Evolutionary conservation across 2,797 vertebrate genomes (phyloP), one percentile per base, ranked within the genome.

Genomic region (Yasuhikotakia modesta): DNA sequence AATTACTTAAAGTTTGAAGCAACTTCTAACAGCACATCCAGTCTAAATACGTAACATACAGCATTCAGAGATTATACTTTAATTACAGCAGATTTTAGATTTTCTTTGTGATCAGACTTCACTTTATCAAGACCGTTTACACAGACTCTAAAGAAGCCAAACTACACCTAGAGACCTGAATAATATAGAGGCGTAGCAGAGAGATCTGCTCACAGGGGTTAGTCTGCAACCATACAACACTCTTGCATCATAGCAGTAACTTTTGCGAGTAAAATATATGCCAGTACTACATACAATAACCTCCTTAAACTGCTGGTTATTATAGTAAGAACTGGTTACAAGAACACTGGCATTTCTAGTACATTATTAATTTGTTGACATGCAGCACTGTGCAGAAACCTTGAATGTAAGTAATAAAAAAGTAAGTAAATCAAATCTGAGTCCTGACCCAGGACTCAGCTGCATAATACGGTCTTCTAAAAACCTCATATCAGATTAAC

Each of bases 391-490:
- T 64, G 46, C 27, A 74, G 11, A 39, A 24, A 22, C 30, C 50
- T 35, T 52, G 5, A 43, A 13, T 50, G 5, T 21, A 70, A 17
- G 48, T 17, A 50, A 50, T 43, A 43, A 57, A 24, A 5, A 32
- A 24, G 19, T 16, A 17, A 10, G 24, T 39, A 55, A 14, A 75
- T 55, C 21, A 43, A 8, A n/a, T 61, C 58, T 30, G 0, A 14
- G 21, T 48, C 17, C 32, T 73, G 60, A 64, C 19, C 72, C 30
- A 74, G 72, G 16, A 55, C 61, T 65, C 32, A n/a, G 12, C 61
- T 45, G 35, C 55, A 30, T 45, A 27, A 30, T 19, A 75, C 21
- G 32, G n/a, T 66, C 11, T 43, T 45, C 19, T 55, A 10, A 64
- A 65, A 14, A 66, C 32, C 14, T 53, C 46, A 65, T 24, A 74